These are phyloP conservation scores for Meles meles DNA, from an alignment of 2,113 vertebrate species.

Conservation along the genomic window DNA sequence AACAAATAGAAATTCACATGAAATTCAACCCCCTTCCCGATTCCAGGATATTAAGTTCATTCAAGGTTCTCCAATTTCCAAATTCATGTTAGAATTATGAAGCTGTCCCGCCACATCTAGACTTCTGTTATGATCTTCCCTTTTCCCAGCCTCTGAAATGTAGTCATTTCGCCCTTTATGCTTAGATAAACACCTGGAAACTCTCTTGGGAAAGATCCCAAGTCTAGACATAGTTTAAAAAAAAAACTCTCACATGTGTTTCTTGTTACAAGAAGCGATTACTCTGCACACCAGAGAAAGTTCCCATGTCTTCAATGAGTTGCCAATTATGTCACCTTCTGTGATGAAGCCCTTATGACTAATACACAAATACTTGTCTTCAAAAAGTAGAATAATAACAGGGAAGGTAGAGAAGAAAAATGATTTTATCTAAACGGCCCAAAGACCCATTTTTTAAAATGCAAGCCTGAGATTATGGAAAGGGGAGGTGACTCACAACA, in stretches of 20 bases:
- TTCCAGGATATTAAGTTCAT: not conserved
- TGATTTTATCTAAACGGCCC: not conserved
- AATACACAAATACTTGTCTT: slow-evolving; percentile 69
- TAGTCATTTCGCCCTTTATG: slow-evolving; percentile 71
- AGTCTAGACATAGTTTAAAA: slow-evolving; percentile 80
- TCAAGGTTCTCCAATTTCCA: slow-evolving; percentile 26
- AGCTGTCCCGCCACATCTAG: slow-evolving; percentile 52
- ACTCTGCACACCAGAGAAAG: slow-evolving; percentile 67
- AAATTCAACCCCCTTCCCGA: not conserved
- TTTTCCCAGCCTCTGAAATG: slow-evolving; percentile 69
- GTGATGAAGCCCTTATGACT: slow-evolving; percentile 69
- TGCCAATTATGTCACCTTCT: slow-evolving; percentile 78
- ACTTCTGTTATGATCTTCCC: slow-evolving; percentile 46
- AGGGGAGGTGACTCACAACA: not conserved
- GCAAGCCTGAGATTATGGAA: not conserved
- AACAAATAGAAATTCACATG: slow-evolving; percentile 49
- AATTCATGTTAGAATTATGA: slow-evolving; percentile 65
- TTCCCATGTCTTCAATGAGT: slow-evolving; percentile 74
- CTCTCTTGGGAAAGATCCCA: slow-evolving; percentile 82
- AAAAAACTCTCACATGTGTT: slow-evolving; percentile 75
- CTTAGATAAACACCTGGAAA: slow-evolving; percentile 83
- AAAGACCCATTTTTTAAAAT: not conserved
- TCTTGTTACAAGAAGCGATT: slow-evolving; percentile 77
- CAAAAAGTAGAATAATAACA: slow-evolving; percentile 66
- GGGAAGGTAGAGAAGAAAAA: slow-evolving; percentile 51